Evolutionary conservation across 1,140 invertebrate genomes (phyloP).

Genomic region (Neodiprion pinetum): DNA sequence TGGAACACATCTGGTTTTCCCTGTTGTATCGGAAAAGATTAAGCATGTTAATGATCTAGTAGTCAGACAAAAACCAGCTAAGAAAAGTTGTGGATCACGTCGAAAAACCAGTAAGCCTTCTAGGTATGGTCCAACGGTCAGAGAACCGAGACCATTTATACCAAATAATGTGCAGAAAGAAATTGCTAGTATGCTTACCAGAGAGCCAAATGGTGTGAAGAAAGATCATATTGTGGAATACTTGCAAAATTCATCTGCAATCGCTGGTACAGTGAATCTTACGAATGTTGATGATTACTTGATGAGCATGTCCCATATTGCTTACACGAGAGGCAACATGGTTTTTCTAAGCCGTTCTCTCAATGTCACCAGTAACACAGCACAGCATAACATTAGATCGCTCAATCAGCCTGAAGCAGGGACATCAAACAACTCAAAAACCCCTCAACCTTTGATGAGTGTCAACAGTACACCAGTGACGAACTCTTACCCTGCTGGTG

Average conservation of each 20-base stretch:
- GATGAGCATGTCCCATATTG: not conserved
- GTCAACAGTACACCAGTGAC: too few relatives aligned
- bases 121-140: constrained; percentile 23
- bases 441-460: too few relatives aligned
- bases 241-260: not conserved
- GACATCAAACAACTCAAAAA: too few relatives aligned
- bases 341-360: not conserved
- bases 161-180: constrained; percentile 20
- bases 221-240: constrained; percentile 15
- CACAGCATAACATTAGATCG: not conserved
- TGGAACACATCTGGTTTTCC: constrained; percentile 24
- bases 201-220: constrained; percentile 29
- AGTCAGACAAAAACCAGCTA: constrained; percentile 31
- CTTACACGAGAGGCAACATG: not conserved
- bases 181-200: constrained; percentile 26
- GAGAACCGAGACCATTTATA: constrained; percentile 4
- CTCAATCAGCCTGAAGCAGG: not conserved
- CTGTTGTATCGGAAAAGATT: constrained; percentile 36
- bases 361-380: not conserved
- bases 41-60: constrained; percentile 43
- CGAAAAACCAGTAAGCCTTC: constrained; percentile 15
- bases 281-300: not conserved
- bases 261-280: not conserved
- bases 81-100: not conserved
- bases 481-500: not conserved